Conservation (phyloP, 1,140 invertebrate species). For the Caenorhabditis inopinata region DNA sequence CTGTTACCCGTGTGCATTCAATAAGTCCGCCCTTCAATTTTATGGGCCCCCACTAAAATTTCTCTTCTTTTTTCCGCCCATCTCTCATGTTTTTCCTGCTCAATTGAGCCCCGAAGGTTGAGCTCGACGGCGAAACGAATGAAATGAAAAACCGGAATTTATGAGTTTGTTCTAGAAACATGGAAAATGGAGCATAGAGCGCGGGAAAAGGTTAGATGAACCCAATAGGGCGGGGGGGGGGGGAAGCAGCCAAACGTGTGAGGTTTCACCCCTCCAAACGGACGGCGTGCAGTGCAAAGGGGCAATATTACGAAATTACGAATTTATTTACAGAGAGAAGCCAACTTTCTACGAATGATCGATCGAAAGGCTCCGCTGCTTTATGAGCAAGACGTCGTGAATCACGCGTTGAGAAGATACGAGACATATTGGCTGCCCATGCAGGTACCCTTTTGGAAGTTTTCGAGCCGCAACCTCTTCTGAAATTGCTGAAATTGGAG, state of each 20-base stretch:
- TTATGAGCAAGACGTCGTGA: constrained; percentile 60
- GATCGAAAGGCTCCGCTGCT: constrained; percentile 63
- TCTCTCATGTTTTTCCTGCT: neutral
- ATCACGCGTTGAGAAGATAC: constrained; percentile 68
- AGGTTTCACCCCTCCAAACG: too few relatives aligned
- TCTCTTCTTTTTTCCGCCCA: neutral
- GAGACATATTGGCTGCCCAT: constrained; percentile 69
- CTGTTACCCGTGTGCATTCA: neutral
- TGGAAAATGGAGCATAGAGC: neutral
- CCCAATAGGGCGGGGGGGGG: too few relatives aligned
- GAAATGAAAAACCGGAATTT: constrained; percentile 12
- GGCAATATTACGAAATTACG: constrained; percentile 17
- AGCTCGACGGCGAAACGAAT: neutral
- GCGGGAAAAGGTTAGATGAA: neutral
- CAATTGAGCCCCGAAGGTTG: neutral
- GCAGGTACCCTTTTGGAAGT: constrained; percentile 49
- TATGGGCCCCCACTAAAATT: constrained; percentile 1
- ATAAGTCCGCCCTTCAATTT: constrained; percentile 22
- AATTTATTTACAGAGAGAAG: constrained; percentile 62
- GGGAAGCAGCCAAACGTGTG: neutral
- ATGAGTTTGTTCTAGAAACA: neutral
- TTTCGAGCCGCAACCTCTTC: neutral
- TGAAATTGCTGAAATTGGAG: neutral
- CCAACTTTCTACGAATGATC: constrained; percentile 65
- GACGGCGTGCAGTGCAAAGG: neutral